Conservation (phyloP, 2,113 vertebrate species). For the Paralichthys olivaceus region DNA sequence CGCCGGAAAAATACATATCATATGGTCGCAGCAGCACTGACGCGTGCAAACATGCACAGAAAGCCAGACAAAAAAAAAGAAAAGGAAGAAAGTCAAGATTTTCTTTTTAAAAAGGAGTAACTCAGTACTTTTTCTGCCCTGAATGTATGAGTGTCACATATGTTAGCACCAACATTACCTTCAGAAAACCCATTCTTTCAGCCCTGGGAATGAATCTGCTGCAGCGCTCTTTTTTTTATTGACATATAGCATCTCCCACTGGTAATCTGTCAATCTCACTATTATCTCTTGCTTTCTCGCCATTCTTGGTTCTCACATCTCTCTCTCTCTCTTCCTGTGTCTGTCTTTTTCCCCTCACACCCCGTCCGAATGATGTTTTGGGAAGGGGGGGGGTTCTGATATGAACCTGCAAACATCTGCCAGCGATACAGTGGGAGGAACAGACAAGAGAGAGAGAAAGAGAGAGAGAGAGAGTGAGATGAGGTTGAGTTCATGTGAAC, state of each 20-base stretch:
- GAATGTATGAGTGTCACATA: slow-evolving; percentile 24
- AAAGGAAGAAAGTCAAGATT: background rate
- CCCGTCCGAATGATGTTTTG: slow-evolving; percentile 58
- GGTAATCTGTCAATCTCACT: slow-evolving; percentile 68
- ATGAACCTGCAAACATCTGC: slow-evolving; percentile 80
- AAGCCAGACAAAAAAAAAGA: slow-evolving; percentile 29
- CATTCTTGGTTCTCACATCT: slow-evolving; percentile 55
- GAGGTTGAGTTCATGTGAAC: slow-evolving; percentile 76
- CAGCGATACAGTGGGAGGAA: slow-evolving; percentile 67
- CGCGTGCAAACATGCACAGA: slow-evolving; percentile 38
- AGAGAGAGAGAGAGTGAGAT: slow-evolving; percentile 57
- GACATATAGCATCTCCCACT: slow-evolving; percentile 62
- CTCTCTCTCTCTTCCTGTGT: slow-evolving; percentile 54
- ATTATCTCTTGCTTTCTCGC: slow-evolving; percentile 59
- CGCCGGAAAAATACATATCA: slow-evolving; percentile 74
- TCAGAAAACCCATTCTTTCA: slow-evolving; percentile 18
- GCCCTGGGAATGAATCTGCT: slow-evolving; percentile 25
- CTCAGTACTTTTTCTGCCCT: slow-evolving; percentile 2
- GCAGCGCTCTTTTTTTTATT: slow-evolving; percentile 46
- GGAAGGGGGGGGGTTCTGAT: slow-evolving; percentile 50
- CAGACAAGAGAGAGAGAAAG: slow-evolving; percentile 59
- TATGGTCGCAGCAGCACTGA: slow-evolving; percentile 57
- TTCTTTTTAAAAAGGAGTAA: slow-evolving; percentile 15
- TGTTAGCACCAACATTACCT: slow-evolving; percentile 27
- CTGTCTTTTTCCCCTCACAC: slow-evolving; percentile 44